Base-by-base conservation (phyloP, 2,113 vertebrate genomes). In the Acrocephalus kingi region DNA sequence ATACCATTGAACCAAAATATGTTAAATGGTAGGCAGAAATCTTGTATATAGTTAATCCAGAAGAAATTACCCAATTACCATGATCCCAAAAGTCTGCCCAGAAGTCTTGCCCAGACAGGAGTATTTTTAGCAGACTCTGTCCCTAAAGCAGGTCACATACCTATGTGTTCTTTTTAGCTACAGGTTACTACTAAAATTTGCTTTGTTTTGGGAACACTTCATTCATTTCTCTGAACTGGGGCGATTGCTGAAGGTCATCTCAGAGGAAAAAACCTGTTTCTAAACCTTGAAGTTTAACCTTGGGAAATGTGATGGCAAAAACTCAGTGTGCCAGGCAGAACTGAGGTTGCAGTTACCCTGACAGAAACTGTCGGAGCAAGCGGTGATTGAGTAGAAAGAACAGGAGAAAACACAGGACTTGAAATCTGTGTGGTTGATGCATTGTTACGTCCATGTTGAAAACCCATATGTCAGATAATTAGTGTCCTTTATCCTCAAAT, bases 121-220 rank as follows among this genome's bases (percentile, higher is more conserved):
- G 28, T 96, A 96, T 96, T 96, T 97, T 95, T 97, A 96, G 90
- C 84, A 83, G 48, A 46, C 67, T 41, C n/a, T 87, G 30, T 78
- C 87, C 90, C 66, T 76, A 89, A 97, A 97, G 74, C 90, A 80
- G 94, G 94, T 93, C 94, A 86, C 7, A 3, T 67, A 90, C 31
- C 74, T 55, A 24, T 78, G 39, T 62, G 55, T 95, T 95, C 87
- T 86, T 95, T 93, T 94, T 93, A 91, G 79, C 55, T 86, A 85
- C 49, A 81, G 84, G 43, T 93, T 94, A 63, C 90, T 88, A 86
- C 78, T 96, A 90, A 94, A 91, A 92, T 90, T 54, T 90, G 22
- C 75, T 88, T 95, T 94, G 87, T 94, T 96, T 96, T 93, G 79
- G 61, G 90, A 95, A 90, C 79, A 64, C 51, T 96, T 92, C 91